Percentiles rank a stretch among this genome's conserved stretches.
Evolutionary conservation across 2,888 invertebrate species (phyloP).

Genomic region (Cephus nigrinus): DNA sequence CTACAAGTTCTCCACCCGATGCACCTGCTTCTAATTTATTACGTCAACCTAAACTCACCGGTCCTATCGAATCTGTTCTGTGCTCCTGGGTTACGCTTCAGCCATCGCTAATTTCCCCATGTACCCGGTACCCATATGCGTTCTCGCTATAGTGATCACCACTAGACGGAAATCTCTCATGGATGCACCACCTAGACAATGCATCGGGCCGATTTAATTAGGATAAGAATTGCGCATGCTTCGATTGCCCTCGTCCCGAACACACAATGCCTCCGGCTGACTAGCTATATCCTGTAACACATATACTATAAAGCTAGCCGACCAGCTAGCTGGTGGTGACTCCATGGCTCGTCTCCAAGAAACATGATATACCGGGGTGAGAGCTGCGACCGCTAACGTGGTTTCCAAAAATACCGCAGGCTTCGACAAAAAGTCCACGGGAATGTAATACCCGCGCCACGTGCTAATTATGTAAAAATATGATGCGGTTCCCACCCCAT

Average conservation of each 20-base stretch:
- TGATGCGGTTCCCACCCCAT: conserved; percentile 50
- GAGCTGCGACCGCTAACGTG: conserved; percentile 49
- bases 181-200: conserved; percentile 33
- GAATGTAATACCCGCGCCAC: conserved; percentile 47
- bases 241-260: conserved; percentile 28
- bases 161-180: neutral
- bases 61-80: neutral
- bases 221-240: conserved; percentile 58
- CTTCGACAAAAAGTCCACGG: conserved; percentile 54
- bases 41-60: neutral
- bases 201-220: conserved; percentile 56
- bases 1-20: neutral
- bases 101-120: neutral
- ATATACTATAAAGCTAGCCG: conserved; percentile 4
- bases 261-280: conserved; percentile 35
- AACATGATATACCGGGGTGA: conserved; percentile 61
- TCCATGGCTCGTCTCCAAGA: conserved; percentile 61
- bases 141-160: neutral
- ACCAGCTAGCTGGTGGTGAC: conserved; percentile 20
- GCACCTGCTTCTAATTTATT: neutral
- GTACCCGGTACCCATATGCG: neutral
- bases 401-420: conserved; percentile 64
- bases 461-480: conserved; percentile 66
- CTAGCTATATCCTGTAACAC: neutral
- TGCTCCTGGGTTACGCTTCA: neutral